These are phyloP conservation scores for Archocentrus centrarchus DNA, from an alignment of 2,113 vertebrate genomes.

Conservation along the genomic window DNA sequence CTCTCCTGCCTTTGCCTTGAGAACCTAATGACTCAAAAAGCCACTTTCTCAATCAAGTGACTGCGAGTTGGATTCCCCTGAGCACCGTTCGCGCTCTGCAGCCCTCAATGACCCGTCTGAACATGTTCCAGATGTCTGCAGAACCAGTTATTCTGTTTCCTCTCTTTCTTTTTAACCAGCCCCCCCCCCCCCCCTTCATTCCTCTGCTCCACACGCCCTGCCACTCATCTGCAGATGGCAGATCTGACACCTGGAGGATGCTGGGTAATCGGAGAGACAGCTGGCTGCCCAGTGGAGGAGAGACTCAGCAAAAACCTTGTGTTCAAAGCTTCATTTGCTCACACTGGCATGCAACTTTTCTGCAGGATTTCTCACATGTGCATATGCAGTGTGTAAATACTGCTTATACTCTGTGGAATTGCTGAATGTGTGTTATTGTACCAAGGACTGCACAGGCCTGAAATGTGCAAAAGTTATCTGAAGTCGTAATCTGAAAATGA, in stretches of 20 bases:
- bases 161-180: background rate
- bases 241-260: conserved; percentile 70
- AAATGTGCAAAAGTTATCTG: background rate
- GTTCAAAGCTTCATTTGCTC: background rate
- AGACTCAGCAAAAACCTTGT: background rate
- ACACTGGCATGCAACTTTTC: background rate
- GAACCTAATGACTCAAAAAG: background rate
- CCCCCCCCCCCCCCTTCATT: conserved; percentile 10
- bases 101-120: conserved; percentile 66
- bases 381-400: background rate
- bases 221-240: conserved; percentile 66
- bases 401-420: background rate
- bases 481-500: background rate
- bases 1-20: background rate
- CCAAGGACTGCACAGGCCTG: background rate
- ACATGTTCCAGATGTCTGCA: conserved; percentile 72
- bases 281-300: conserved; percentile 47
- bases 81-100: conserved; percentile 32
- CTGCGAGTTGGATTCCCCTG: conserved; percentile 27
- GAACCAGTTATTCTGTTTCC: conserved; percentile 72
- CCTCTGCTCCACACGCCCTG: conserved; percentile 44
- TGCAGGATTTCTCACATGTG: background rate
- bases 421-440: background rate
- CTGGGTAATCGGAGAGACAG: conserved; percentile 67
- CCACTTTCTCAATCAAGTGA: conserved; percentile 10